These are phyloP conservation scores for Formica aserva DNA, from an alignment of 2,888 invertebrate genomes.

Conservation along the genomic window DNA sequence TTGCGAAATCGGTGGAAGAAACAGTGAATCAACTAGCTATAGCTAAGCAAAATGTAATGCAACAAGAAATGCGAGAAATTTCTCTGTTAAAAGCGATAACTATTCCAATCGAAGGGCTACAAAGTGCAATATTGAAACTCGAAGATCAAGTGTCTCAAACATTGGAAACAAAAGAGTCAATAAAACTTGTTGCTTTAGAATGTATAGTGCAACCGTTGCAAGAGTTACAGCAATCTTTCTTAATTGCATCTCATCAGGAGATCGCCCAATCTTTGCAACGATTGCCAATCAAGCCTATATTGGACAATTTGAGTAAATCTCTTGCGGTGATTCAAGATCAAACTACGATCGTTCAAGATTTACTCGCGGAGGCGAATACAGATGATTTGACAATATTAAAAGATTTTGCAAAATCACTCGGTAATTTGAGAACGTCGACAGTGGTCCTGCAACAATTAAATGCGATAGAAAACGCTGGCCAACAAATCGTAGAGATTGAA, in stretches of 20 bases:
- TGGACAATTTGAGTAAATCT: conserved; percentile 62
- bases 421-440: conserved; percentile 67
- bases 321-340: conserved; percentile 61
- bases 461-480: conserved; percentile 67
- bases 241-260: conserved; percentile 51
- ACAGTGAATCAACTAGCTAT: conserved; percentile 43
- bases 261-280: conserved; percentile 50
- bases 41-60: conserved; percentile 44
- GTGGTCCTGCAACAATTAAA: conserved; percentile 68
- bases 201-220: conserved; percentile 63
- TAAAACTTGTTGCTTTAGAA: conserved; percentile 48
- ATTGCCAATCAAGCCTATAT: conserved; percentile 55
- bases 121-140: conserved; percentile 54
- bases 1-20: conserved; percentile 80
- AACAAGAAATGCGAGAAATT: conserved; percentile 14
- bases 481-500: conserved; percentile 72
- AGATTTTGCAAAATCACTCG: conserved; percentile 68
- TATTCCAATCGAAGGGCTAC: conserved; percentile 57
- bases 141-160: conserved; percentile 44
- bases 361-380: conserved; percentile 18
- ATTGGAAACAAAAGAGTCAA: neutral
- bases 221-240: conserved; percentile 60
- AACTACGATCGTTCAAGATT: conserved; percentile 23
- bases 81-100: conserved; percentile 46
- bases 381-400: conserved; percentile 46